A percentile compares a stretch with the other conserved stretches of the same genome.
Evolutionary conservation across 2,888 invertebrate genomes (phyloP).

Genomic region (Bugula neritina): DNA sequence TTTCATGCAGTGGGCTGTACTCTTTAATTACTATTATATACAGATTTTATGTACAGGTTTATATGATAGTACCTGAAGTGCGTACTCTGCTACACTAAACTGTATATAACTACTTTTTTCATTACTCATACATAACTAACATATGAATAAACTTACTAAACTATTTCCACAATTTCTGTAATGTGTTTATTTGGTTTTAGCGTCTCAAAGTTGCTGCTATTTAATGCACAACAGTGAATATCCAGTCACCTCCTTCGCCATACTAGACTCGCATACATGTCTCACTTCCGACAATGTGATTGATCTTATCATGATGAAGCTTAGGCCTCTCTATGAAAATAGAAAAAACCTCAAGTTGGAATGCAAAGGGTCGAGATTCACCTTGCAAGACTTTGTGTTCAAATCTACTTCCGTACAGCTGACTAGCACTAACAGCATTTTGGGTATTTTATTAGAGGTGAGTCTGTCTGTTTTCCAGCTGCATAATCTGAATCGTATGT

Average conservation of each 20-base stretch:
- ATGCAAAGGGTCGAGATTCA: constrained; percentile 65
- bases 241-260: constrained; percentile 86
- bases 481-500: too few species aligned
- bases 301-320: constrained; percentile 81
- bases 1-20: background rate
- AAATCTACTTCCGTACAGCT: constrained; percentile 88
- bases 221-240: constrained; percentile 93
- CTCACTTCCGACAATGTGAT: constrained; percentile 85
- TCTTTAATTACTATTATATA: background rate
- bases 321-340: constrained; percentile 77
- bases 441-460: constrained; percentile 85
- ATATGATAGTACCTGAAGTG: too few species aligned
- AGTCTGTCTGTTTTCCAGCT: background rate
- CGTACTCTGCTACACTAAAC: too few species aligned
- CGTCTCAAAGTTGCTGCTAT: constrained; percentile 75
- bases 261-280: constrained; percentile 76
- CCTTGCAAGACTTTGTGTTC: constrained; percentile 78
- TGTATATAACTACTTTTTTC: too few species aligned
- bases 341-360: constrained; percentile 71
- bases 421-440: constrained; percentile 73
- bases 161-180: too few species aligned
- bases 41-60: too few species aligned
- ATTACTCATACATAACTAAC: too few species aligned
- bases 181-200: too few species aligned
- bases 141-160: too few species aligned